Evolutionary conservation across 1,140 invertebrate species (phyloP).

Genomic region (Lucilia cuprina): DNA sequence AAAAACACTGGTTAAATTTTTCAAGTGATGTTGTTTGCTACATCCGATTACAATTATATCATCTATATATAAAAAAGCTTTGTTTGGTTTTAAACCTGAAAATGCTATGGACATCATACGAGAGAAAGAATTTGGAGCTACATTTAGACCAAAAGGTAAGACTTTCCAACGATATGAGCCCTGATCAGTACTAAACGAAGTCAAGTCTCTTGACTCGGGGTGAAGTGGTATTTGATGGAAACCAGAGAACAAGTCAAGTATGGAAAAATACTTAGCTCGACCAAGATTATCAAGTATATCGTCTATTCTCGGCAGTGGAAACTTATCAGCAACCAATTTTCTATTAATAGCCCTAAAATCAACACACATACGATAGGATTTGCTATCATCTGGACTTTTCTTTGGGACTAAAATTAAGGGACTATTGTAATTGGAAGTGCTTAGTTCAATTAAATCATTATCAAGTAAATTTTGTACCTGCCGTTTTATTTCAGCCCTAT

Average conservation of each 20-base stretch:
- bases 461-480: slow-evolving; percentile 26
- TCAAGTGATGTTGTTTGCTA: slow-evolving; percentile 25
- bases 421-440: slow-evolving; percentile 26
- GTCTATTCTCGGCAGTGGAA: slow-evolving; percentile 10
- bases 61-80: too few relatives aligned
- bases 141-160: too few relatives aligned
- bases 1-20: slow-evolving; percentile 26
- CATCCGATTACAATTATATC: slow-evolving; percentile 9
- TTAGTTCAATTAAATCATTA: slow-evolving; percentile 32
- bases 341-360: slow-evolving; percentile 37
- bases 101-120: too few relatives aligned
- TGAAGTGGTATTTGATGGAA: background rate
- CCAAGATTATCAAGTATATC: slow-evolving; percentile 13
- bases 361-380: slow-evolving; percentile 27
- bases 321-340: background rate
- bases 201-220: background rate
- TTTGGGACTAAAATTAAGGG: slow-evolving; percentile 22
- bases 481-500: slow-evolving; percentile 2
- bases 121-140: slow-evolving; percentile 24
- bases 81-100: too few relatives aligned
- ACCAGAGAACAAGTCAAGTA: background rate
- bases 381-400: background rate
- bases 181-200: slow-evolving; percentile 23
- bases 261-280: slow-evolving; percentile 23
- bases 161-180: background rate